Conservation (phyloP, 2,797 vertebrate species). For the Rhinella marina region DNA sequence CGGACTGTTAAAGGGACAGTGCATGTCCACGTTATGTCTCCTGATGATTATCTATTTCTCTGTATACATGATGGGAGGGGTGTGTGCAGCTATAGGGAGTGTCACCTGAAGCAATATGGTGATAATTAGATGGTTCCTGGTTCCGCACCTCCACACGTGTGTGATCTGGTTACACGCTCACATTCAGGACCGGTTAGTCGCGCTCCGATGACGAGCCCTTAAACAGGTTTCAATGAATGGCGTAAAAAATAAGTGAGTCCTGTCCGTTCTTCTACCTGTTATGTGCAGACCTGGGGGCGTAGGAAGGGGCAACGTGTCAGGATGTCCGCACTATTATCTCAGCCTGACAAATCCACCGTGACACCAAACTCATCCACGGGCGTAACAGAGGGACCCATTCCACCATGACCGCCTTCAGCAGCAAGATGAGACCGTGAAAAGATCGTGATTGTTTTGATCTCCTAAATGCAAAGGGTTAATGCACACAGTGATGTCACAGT, state of each 20-base stretch:
- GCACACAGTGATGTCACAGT: too few species aligned
- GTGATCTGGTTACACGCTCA: background rate
- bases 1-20: too few species aligned
- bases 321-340: background rate
- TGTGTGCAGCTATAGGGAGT: background rate
- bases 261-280: background rate
- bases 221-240: background rate
- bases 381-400: too few species aligned
- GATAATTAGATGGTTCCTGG: background rate
- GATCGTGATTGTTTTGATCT: too few species aligned
- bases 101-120: background rate
- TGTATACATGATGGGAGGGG: too few species aligned
- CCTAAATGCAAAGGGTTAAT: too few species aligned
- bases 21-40: too few species aligned
- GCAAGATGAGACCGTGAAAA: too few species aligned
- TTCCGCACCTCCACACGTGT: background rate
- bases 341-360: background rate
- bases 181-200: background rate
- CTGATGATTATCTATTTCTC: too few species aligned
- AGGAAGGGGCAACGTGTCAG: background rate
- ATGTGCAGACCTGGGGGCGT: background rate
- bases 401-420: too few species aligned
- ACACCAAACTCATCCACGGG: background rate
- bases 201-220: background rate
- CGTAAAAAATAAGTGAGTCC: background rate